phyloP scores from a whole-genome alignment of 2,113 vertebrate species.

The Nipponia nippon region DNA sequence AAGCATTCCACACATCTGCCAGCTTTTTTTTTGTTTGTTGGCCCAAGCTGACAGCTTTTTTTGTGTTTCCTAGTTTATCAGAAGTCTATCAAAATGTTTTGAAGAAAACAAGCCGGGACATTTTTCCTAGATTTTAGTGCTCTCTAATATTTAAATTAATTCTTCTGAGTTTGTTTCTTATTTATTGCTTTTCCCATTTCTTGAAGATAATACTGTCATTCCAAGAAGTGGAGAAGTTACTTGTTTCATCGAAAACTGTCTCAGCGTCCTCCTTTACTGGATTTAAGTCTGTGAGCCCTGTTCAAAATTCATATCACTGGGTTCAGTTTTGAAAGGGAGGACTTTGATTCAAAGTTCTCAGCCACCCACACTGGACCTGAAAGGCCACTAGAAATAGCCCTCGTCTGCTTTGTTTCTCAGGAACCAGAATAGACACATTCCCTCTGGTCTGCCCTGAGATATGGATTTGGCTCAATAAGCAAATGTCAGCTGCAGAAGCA shows the following conservation, averaged over 20 bases:
- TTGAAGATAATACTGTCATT: background rate
- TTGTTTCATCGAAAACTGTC: background rate
- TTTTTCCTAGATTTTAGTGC: background rate
- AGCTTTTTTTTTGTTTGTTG: conserved; percentile 13
- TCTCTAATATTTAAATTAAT: background rate
- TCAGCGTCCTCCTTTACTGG: background rate
- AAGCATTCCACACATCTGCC: background rate
- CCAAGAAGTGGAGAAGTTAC: background rate
- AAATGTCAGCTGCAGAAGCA: conserved; percentile 43
- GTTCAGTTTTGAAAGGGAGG: conserved; percentile 1
- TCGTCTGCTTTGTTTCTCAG: conserved; percentile 46
- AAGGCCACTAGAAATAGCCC: conserved; percentile 59
- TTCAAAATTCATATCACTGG: background rate
- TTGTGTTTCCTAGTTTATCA: background rate
- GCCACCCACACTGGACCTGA: conserved; percentile 41
- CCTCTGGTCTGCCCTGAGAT: conserved; percentile 50
- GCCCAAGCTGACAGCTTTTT: background rate
- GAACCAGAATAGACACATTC: conserved; percentile 48
- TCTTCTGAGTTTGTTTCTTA: background rate
- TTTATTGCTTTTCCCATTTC: background rate
- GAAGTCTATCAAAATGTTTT: conserved; percentile 8
- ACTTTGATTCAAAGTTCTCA: conserved; percentile 3
- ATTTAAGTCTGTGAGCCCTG: background rate
- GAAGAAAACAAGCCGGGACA: background rate
- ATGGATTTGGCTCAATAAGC: conserved; percentile 33